A percentile compares a stretch with the other conserved stretches of the same genome.
Evolutionary conservation across 2,888 invertebrate species (phyloP).

Genomic region (Ichneumon xanthorius): DNA sequence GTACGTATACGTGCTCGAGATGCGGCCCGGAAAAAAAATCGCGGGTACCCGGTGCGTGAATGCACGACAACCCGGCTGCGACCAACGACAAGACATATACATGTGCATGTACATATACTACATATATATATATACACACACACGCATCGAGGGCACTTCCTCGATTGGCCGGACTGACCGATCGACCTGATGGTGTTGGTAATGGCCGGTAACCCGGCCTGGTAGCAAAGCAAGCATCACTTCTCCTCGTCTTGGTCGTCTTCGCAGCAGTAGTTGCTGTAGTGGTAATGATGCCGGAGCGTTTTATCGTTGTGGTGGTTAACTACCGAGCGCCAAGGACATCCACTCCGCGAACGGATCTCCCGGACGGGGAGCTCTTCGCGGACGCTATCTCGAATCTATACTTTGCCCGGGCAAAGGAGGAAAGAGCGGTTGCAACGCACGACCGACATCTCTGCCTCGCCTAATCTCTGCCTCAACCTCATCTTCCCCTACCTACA

Average conservation of each 20-base stretch:
- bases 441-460: constrained; percentile 52
- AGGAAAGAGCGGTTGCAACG: constrained; percentile 37
- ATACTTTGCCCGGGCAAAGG: constrained; percentile 49
- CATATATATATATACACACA: background rate
- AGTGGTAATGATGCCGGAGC: constrained; percentile 71
- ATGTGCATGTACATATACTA: background rate
- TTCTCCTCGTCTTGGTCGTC: constrained; percentile 5
- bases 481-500: constrained; percentile 48
- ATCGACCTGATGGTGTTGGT: constrained; percentile 69
- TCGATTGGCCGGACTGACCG: constrained; percentile 44
- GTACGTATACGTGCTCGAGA: background rate
- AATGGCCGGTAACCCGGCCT: constrained; percentile 67
- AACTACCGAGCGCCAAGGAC: constrained; percentile 80
- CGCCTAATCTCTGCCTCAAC: constrained; percentile 56
- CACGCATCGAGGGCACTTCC: constrained; percentile 34
- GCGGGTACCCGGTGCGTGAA: constrained; percentile 24
- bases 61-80: constrained; percentile 15
- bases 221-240: constrained; percentile 20
- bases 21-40: background rate
- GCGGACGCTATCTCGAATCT: constrained; percentile 71
- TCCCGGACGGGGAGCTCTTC: constrained; percentile 59
- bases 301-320: constrained; percentile 74
- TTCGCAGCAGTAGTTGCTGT: constrained; percentile 50
- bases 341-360: constrained; percentile 74
- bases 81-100: background rate